Percentiles rank a stretch among this genome's conserved stretches.
These are phyloP conservation scores for Cyanoderma ruficeps DNA, from an alignment of 2,113 vertebrate species.

Conservation along the genomic window DNA sequence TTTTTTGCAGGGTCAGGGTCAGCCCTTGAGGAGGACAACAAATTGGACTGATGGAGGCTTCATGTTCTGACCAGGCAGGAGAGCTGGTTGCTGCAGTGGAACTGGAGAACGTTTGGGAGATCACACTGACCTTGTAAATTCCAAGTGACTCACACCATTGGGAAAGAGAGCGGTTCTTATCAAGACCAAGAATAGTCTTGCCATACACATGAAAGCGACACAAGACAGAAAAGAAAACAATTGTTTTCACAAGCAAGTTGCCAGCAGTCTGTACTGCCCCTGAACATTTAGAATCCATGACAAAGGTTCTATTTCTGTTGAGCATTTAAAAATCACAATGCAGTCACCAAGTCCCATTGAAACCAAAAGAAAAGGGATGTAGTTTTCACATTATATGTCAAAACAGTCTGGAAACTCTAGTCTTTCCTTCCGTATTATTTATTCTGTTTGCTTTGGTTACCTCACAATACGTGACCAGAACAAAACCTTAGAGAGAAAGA, in stretches of 20 bases:
- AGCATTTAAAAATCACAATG: neutral
- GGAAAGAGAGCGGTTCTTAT: neutral
- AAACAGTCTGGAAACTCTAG: neutral
- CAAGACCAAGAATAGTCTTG: neutral
- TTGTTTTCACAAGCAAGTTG: neutral
- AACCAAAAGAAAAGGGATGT: neutral
- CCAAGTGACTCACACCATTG: neutral
- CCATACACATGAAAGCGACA: neutral
- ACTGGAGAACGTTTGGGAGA: neutral
- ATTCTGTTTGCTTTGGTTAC: neutral
- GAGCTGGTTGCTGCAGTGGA: neutral
- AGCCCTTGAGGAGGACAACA: neutral
- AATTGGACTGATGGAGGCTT: neutral
- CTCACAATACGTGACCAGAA: neutral
- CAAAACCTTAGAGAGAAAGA: neutral
- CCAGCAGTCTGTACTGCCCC: neutral
- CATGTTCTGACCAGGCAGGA: neutral
- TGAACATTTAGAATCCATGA: neutral
- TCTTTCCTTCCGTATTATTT: neutral
- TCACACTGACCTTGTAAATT: neutral
- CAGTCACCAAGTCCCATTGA: neutral
- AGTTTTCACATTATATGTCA: neutral
- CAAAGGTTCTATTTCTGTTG: neutral
- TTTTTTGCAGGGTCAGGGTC: neutral
- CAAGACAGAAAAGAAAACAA: neutral